Evolutionary conservation across 1,140 invertebrate genomes (phyloP).

Genomic region (Adelges cooleyi): DNA sequence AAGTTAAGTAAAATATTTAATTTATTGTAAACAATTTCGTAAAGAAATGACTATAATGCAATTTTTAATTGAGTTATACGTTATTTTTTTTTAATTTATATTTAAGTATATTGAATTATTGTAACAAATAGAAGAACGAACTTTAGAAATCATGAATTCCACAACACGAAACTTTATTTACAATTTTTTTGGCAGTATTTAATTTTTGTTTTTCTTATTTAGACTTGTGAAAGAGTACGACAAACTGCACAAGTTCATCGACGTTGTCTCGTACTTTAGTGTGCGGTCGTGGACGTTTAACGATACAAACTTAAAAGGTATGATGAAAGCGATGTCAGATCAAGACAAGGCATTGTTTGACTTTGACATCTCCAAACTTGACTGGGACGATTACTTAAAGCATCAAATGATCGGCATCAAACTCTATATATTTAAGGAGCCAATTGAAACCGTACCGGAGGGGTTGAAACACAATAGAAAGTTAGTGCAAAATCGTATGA

Average conservation of each 20-base stretch:
- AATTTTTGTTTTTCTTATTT: slow-evolving; percentile 37
- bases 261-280: slow-evolving; percentile 32
- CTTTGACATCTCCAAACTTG: slow-evolving; percentile 52
- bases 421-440: slow-evolving; percentile 42
- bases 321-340: slow-evolving; percentile 45
- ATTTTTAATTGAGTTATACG: too few species aligned
- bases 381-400: slow-evolving; percentile 55
- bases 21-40: too few species aligned
- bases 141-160: too few species aligned
- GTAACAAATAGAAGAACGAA: too few species aligned
- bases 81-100: too few species aligned
- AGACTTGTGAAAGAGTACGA: slow-evolving; percentile 56
- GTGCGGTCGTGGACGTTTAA: slow-evolving; percentile 31
- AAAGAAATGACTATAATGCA: too few species aligned
- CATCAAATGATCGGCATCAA: slow-evolving; percentile 53
- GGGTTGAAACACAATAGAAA: neutral
- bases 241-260: slow-evolving; percentile 58
- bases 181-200: neutral
- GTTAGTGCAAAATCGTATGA: too few species aligned
- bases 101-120: too few species aligned
- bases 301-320: slow-evolving; percentile 42
- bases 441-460: slow-evolving; percentile 1
- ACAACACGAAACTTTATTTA: too few species aligned
- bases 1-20: too few species aligned
- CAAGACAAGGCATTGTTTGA: slow-evolving; percentile 53